Evolutionary conservation across 2,113 vertebrate genomes (phyloP), one percentile per base, ranked within the genome.

Genomic region (Hyla sarda): DNA sequence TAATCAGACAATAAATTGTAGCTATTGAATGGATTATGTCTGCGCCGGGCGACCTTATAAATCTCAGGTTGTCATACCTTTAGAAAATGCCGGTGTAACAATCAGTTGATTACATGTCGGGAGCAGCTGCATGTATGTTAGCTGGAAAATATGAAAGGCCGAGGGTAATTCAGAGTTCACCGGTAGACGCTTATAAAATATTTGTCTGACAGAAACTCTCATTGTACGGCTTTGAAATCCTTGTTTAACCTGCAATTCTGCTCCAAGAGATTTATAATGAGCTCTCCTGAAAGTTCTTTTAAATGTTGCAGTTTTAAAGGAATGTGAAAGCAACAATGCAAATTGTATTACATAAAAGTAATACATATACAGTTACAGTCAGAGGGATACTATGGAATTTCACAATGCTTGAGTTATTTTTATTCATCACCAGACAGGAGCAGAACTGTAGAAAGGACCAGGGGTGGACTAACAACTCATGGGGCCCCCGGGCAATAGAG

Each of bases 1-100:
- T 98, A 98, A 99, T 99, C 97, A 97, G 97, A 96, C 96, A 94
- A 99, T 99, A 99, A 99, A 99, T 99, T 97, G 95, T 91, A 90
- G 95, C 96, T 93, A 95, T 96, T 95, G 96, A 97, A 98, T 97
- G 96, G 97, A 98, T 98, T 97, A 96, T 93, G 94, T 95, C 95
- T 91, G 95, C 94, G 95, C 96, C 92, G 92, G 89, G 88, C 93
- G 96, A 98, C 97, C 98, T 94, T 97, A 97, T 99, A 96, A 94
- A 96, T 99, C 96, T 95, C 93, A 90, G 92, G 93, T 95, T 97
- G 97, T 98, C 98, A 95, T 92, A 90, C 95, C 94, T 96, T 92
- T 91, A 93, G 96, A 96, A 99, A 99, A 99, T 96, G 96, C 96
- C 94, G 95, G 96, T 97, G 97, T 99, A 99, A 99, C 97, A 99